Evolutionary conservation across 2,888 invertebrate species (phyloP).

Genomic region (Bhutanitis thaidina): DNA sequence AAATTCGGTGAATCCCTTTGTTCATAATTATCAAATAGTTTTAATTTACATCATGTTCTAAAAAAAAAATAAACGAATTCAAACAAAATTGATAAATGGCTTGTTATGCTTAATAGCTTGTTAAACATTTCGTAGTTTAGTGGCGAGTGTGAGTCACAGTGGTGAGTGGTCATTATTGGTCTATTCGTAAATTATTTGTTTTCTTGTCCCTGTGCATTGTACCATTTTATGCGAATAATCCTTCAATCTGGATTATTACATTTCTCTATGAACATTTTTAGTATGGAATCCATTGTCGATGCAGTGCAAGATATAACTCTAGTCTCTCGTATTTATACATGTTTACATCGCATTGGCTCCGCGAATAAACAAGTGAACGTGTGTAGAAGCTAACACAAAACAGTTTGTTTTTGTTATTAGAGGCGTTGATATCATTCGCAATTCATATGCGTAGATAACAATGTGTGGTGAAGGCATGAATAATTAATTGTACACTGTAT

Average conservation of each 20-base stretch:
- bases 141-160: too few species aligned
- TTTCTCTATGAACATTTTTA: too few species aligned
- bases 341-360: conserved; percentile 36
- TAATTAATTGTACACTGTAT: conserved; percentile 26
- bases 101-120: too few species aligned
- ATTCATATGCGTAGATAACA: conserved; percentile 37
- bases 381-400: conserved; percentile 32
- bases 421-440: conserved; percentile 43
- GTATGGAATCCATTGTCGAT: too few species aligned
- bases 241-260: too few species aligned
- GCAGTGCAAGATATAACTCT: background rate
- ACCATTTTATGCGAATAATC: too few species aligned
- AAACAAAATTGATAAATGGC: too few species aligned
- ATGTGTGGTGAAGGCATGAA: conserved; percentile 33
- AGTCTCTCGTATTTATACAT: conserved; percentile 24
- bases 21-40: background rate
- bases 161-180: too few species aligned
- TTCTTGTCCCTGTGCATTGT: too few species aligned
- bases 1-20: background rate
- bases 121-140: too few species aligned
- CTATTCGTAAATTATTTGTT: too few species aligned
- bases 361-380: conserved; percentile 37
- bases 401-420: conserved; percentile 47
- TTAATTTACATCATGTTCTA: background rate
- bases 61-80: too few species aligned